These are phyloP conservation scores for Proteles cristata DNA, from an alignment of 2,113 vertebrate species.

Conservation along the genomic window DNA sequence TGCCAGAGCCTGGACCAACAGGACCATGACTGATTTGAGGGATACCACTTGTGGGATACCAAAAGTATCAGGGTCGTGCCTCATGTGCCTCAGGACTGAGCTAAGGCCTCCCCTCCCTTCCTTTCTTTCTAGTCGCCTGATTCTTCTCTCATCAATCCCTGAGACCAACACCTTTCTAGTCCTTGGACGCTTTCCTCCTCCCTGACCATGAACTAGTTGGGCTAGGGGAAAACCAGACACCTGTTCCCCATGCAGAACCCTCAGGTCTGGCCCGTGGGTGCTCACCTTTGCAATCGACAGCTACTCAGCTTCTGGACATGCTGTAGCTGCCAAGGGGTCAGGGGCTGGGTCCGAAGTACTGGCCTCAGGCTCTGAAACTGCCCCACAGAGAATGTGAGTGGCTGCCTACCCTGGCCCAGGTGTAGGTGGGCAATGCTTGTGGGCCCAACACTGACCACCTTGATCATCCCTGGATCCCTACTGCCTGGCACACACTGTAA, in stretches of 20 bases:
- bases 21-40: background rate
- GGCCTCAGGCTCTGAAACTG: constrained; percentile 91
- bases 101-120: background rate
- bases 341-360: constrained; percentile 70
- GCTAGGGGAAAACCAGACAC: background rate
- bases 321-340: constrained; percentile 82
- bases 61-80: background rate
- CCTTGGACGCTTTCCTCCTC: background rate
- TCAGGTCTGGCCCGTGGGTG: background rate
- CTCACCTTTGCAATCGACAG: constrained; percentile 91
- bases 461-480: background rate
- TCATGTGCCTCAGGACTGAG: background rate
- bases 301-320: constrained; percentile 89
- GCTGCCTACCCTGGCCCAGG: background rate
- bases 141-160: background rate
- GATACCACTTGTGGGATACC: background rate
- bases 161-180: background rate
- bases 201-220: background rate
- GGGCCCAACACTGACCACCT: background rate
- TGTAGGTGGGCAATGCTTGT: background rate
- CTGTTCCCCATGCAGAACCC: background rate
- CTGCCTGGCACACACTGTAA: background rate
- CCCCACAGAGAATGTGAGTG: constrained; percentile 61
- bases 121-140: background rate
- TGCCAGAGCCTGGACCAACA: background rate